Evolutionary conservation across 2,888 invertebrate species (phyloP).

Genomic region (Drosophila multiciliata): DNA sequence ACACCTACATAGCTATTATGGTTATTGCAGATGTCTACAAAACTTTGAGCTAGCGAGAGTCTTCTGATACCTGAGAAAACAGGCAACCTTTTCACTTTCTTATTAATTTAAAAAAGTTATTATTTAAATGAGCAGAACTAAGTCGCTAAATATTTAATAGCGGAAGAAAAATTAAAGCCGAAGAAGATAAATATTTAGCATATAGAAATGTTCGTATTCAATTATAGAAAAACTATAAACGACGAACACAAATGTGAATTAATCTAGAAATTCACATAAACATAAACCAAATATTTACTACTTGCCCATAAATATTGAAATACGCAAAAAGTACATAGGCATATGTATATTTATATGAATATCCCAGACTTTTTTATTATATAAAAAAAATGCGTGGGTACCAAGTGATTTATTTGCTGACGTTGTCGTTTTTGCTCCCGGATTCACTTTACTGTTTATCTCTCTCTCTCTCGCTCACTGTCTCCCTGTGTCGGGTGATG

Average conservation of each 20-base stretch:
- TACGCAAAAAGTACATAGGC: not conserved
- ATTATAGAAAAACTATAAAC: not conserved
- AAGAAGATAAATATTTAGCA: not conserved
- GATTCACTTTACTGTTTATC: not conserved
- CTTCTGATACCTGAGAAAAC: not conserved
- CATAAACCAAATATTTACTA: not conserved
- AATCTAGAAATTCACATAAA: not conserved
- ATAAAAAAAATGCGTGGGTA: constrained; percentile 52
- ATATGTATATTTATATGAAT: constrained; percentile 1
- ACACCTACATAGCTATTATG: not conserved
- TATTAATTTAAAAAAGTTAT: not conserved
- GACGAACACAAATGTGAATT: not conserved
- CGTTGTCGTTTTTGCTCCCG: constrained; percentile 18
- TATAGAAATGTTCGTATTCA: no score
- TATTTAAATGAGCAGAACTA: not conserved
- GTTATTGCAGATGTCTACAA: not conserved
- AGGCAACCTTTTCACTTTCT: not conserved
- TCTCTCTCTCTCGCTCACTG: constrained; percentile 5
- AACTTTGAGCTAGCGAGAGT: not conserved
- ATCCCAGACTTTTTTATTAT: constrained; percentile 39
- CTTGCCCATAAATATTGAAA: not conserved
- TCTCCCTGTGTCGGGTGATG: not conserved
- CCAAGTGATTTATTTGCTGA: constrained; percentile 66
- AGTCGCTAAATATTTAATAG: not conserved
- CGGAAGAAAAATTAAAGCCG: not conserved